Base-by-base conservation (phyloP, 1,140 invertebrate genomes). In the Ceratina calcarata region DNA sequence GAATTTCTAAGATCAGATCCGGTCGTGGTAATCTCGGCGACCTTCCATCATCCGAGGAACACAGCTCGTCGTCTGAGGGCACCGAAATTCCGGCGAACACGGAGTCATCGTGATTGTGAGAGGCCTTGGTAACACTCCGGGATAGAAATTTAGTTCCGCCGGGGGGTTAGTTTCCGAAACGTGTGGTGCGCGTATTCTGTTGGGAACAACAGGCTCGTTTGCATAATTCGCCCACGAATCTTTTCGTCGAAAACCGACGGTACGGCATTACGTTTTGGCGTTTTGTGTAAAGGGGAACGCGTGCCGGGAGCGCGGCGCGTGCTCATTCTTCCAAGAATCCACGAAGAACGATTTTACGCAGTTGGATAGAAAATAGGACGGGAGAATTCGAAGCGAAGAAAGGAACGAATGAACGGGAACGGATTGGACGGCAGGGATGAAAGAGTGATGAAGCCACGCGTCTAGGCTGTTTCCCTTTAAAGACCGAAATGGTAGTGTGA, bases 381-480 rank as follows among this genome's bases (percentile, higher is more conserved):
- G 53, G 18, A 60, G 27, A 27, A 58, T 67, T 16, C 27, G 2
- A 12, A 57, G 72, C n/a, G 22, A 53, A 27, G 6, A 22, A 20
- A 37, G n/a, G 10, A 1, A 16, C 18, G 24, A 7, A 1, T 7
- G 1, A 0, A 10, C 7, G n/a, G 0, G 13, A n/a, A 6, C n/a
- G 61, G 32, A 20, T 64, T 10, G 15, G 27, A 45, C 8, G 10
- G 37, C 37, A 45, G 3, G 3, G 37, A 45, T 45, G 37, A 45
- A 45, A 45, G n/a, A 13, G 22, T 22, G 37, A 18, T 27, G 53
- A 27, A 22, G 58, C 51, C 66, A 51, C 75, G 57, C 67, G 75
- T 61, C 57, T 69, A 69, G 78, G 10, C 64, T 68, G 75, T 61
- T 83, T 87, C 77, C 76, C 83, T 88, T 86, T 85, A 82, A 88